These are phyloP conservation scores for Epistrophe eligans DNA, from an alignment of 2,888 invertebrate species.

Conservation along the genomic window DNA sequence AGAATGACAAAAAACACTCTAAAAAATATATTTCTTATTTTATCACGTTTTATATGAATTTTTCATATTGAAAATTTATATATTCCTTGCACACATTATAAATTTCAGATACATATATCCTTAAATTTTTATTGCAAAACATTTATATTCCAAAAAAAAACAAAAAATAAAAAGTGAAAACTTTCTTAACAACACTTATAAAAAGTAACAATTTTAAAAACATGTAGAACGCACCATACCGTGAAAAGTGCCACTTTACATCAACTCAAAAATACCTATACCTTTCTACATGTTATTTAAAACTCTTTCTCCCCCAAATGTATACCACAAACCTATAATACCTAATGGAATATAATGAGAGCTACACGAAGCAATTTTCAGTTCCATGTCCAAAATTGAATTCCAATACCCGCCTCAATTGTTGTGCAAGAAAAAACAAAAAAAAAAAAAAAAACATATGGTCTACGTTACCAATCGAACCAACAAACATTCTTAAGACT, in stretches of 20 bases:
- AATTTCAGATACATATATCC: background rate
- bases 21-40: background rate
- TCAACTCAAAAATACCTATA: background rate
- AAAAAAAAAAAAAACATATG: conserved; percentile 55
- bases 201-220: background rate
- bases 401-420: conserved; percentile 61
- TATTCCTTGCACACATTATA: background rate
- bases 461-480: conserved; percentile 64
- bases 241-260: conserved; percentile 14
- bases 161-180: conserved; percentile 7
- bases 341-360: conserved; percentile 48
- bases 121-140: background rate
- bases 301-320: conserved; percentile 21
- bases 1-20: too few relatives aligned
- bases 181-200: conserved; percentile 17
- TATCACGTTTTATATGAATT: background rate
- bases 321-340: background rate
- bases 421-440: background rate
- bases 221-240: conserved; percentile 32
- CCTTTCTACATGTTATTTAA: conserved; percentile 18
- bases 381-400: conserved; percentile 71
- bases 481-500: conserved; percentile 68
- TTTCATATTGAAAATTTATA: background rate
- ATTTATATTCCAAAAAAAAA: background rate
- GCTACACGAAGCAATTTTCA: conserved; percentile 50